These are phyloP conservation scores for Seriola quinqueradiata DNA, from an alignment of 2,113 vertebrate genomes.

Conservation along the genomic window DNA sequence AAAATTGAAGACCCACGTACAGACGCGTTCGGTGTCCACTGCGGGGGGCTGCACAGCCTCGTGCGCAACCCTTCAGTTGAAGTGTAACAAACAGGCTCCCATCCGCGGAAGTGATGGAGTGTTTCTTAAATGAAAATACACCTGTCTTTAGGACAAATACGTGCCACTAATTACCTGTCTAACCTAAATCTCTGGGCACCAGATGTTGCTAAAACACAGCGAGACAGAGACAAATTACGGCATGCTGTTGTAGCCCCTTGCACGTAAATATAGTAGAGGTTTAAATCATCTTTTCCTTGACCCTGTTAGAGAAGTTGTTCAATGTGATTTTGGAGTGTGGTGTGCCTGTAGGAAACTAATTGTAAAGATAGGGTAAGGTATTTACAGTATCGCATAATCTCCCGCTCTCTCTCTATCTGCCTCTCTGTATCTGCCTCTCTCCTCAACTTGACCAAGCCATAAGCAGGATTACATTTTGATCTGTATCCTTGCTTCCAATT, in stretches of 20 bases:
- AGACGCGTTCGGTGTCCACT: slow-evolving; percentile 29
- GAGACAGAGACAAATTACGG: slow-evolving; percentile 86
- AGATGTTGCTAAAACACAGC: slow-evolving; percentile 88
- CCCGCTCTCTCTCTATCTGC: slow-evolving; percentile 30
- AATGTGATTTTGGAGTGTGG: slow-evolving; percentile 79
- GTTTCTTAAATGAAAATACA: slow-evolving; percentile 88
- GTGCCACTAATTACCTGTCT: slow-evolving; percentile 89
- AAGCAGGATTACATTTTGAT: slow-evolving; percentile 85
- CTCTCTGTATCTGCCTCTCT: slow-evolving; percentile 29
- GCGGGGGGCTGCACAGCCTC: neutral
- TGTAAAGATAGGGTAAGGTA: slow-evolving; percentile 82
- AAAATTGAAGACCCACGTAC: neutral
- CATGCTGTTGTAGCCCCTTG: slow-evolving; percentile 76
- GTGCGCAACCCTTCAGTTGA: slow-evolving; percentile 52
- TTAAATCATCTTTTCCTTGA: slow-evolving; percentile 91
- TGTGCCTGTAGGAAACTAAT: slow-evolving; percentile 78
- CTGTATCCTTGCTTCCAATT: slow-evolving; percentile 79
- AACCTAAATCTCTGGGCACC: slow-evolving; percentile 88
- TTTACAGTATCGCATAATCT: slow-evolving; percentile 79
- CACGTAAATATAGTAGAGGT: slow-evolving; percentile 85
- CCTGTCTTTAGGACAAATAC: slow-evolving; percentile 89
- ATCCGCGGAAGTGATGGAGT: slow-evolving; percentile 82
- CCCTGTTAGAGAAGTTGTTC: slow-evolving; percentile 83
- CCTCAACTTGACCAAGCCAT: slow-evolving; percentile 71
- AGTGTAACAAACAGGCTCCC: slow-evolving; percentile 66